Conservation (phyloP, 2,888 invertebrate species). For the Griposia aprilina region DNA sequence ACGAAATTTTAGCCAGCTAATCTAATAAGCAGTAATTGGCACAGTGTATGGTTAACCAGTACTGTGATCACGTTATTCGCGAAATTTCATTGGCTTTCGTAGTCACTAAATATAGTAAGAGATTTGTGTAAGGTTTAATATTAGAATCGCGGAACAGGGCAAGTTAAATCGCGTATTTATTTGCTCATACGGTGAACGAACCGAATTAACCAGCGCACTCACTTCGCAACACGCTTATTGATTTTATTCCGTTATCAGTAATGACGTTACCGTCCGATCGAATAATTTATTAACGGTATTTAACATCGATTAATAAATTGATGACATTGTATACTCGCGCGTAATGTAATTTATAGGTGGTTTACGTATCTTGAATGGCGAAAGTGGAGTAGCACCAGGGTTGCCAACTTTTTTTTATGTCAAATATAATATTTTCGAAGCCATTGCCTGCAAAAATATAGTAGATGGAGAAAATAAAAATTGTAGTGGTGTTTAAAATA, state of each 20-base stretch:
- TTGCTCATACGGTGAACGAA: conserved; percentile 53
- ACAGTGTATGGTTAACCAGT: conserved; percentile 63
- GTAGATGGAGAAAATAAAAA: too few relatives aligned
- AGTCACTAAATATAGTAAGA: conserved; percentile 69
- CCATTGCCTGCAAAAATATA: too few relatives aligned
- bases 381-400: not conserved
- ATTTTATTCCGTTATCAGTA: conserved; percentile 63
- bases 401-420: too few relatives aligned
- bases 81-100: conserved; percentile 80
- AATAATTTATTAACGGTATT: conserved; percentile 62
- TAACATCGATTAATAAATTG: conserved; percentile 60
- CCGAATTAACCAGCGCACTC: conserved; percentile 48
- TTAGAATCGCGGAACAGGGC: conserved; percentile 62
- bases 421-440: too few relatives aligned
- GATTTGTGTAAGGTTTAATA: conserved; percentile 67
- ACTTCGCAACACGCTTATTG: conserved; percentile 53
- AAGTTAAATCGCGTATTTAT: conserved; percentile 64
- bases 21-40: conserved; percentile 76
- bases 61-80: conserved; percentile 78
- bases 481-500: too few relatives aligned
- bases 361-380: conserved; percentile 33
- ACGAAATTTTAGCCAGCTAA: conserved; percentile 64
- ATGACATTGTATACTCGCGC: conserved; percentile 53
- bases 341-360: conserved; percentile 51
- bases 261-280: conserved; percentile 52